Evolutionary conservation across 2,888 invertebrate genomes (phyloP).

Genomic region (Lasioglossum marginatum): DNA sequence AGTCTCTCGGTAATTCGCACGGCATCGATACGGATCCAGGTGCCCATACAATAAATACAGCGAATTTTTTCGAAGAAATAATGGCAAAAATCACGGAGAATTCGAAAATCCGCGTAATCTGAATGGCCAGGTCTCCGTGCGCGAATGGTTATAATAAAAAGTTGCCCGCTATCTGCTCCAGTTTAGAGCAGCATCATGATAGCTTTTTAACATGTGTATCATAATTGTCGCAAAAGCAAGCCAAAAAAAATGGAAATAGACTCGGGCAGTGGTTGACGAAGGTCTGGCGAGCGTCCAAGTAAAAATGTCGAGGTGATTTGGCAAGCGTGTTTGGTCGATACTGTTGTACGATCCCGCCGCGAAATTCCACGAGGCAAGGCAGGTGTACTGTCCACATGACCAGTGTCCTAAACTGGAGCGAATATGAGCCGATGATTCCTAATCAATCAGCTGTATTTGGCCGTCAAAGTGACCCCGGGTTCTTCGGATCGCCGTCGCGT

Average conservation of each 20-base stretch:
- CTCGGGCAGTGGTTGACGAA: conserved; percentile 14
- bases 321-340: conserved; percentile 51
- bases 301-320: conserved; percentile 40
- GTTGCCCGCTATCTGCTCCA: conserved; percentile 1
- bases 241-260: conserved; percentile 12
- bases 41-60: neutral
- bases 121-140: neutral
- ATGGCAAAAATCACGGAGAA: neutral
- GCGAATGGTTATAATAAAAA: conserved; percentile 4
- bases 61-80: neutral
- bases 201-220: conserved; percentile 8
- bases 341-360: conserved; percentile 46
- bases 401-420: conserved; percentile 54
- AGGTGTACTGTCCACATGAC: conserved; percentile 52
- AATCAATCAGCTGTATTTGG: conserved; percentile 61
- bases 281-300: conserved; percentile 11
- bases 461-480: conserved; percentile 47
- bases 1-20: neutral
- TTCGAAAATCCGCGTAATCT: neutral
- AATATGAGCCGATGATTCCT: conserved; percentile 51
- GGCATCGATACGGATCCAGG: neutral
- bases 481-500: conserved; percentile 54
- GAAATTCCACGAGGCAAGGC: conserved; percentile 42
- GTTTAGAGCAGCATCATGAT: conserved; percentile 13
- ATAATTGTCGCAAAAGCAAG: conserved; percentile 14